A percentile compares a stretch with the other conserved stretches of the same genome.
Conservation (phyloP, 2,888 invertebrate species). For the Gasteruption jaculator region DNA sequence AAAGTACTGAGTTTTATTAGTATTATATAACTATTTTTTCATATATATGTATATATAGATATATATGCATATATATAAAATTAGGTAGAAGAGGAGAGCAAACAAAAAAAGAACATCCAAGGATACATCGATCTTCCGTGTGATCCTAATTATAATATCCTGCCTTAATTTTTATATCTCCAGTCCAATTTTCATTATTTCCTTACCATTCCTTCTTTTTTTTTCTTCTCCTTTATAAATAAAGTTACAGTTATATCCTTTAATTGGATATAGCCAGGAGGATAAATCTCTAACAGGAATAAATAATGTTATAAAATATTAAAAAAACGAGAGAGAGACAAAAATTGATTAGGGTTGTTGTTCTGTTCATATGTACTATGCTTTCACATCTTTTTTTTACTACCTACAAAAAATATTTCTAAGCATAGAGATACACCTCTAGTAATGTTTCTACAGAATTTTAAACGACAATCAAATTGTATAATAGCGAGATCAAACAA, state of each 20-base stretch:
- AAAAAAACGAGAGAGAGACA: too few relatives aligned
- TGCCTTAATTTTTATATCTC: slow-evolving; percentile 18
- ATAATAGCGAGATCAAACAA: slow-evolving; percentile 43
- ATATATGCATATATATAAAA: slow-evolving; percentile 30
- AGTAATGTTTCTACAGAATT: slow-evolving; percentile 40
- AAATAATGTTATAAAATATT: too few relatives aligned
- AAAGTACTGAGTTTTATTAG: slow-evolving; percentile 52
- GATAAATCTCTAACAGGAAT: slow-evolving; percentile 47
- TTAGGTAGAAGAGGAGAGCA: too few relatives aligned
- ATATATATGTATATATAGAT: too few relatives aligned
- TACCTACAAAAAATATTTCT: too few relatives aligned
- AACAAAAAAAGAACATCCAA: too few relatives aligned
- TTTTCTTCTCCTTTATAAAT: slow-evolving; percentile 41
- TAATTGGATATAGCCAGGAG: slow-evolving; percentile 50
- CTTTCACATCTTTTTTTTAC: slow-evolving; percentile 37
- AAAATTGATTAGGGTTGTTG: slow-evolving; percentile 43
- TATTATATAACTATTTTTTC: slow-evolving; percentile 44
- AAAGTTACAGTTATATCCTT: slow-evolving; percentile 50
- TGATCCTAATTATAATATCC: slow-evolving; percentile 35
- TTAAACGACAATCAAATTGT: slow-evolving; percentile 43
- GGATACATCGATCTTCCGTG: too few relatives aligned
- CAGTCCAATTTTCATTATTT: slow-evolving; percentile 31
- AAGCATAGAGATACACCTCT: slow-evolving; percentile 37
- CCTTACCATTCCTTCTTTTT: slow-evolving; percentile 24
- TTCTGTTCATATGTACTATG: slow-evolving; percentile 41